Conservation (phyloP, 2,888 invertebrate species). For the Beris morrisii region DNA sequence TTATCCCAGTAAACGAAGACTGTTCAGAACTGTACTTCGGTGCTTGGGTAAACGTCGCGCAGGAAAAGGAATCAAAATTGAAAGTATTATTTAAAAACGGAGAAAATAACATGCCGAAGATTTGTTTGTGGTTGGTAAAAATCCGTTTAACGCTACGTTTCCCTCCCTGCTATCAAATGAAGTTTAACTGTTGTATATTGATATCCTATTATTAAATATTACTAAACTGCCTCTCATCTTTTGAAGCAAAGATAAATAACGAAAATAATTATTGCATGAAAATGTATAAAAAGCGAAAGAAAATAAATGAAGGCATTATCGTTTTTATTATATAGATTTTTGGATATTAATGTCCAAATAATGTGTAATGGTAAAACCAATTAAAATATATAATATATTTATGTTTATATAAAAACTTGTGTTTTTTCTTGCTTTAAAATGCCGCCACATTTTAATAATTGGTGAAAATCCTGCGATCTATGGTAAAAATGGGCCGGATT, state of each 20-base stretch:
- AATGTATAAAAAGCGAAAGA: neutral
- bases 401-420: constrained; percentile 24
- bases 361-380: constrained; percentile 27
- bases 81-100: no score
- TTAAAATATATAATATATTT: constrained; percentile 19
- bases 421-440: neutral
- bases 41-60: no score
- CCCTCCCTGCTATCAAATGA: neutral
- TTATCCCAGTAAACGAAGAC: no score
- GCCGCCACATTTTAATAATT: neutral
- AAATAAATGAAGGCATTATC: constrained; percentile 2
- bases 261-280: constrained; percentile 1
- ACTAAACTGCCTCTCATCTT: constrained; percentile 16
- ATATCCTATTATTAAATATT: constrained; percentile 4
- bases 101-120: no score
- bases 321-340: constrained; percentile 1
- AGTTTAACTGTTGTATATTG: neutral
- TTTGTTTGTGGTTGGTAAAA: neutral
- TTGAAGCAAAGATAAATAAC: constrained; percentile 10
- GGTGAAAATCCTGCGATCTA: no score
- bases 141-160: neutral
- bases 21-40: no score
- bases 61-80: no score
- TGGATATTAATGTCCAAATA: constrained; percentile 18
- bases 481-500: no score